Base-by-base conservation (phyloP, 37 sponge, comb jelly and placozoan species). In the Halisarca cf. caerulea region DNA sequence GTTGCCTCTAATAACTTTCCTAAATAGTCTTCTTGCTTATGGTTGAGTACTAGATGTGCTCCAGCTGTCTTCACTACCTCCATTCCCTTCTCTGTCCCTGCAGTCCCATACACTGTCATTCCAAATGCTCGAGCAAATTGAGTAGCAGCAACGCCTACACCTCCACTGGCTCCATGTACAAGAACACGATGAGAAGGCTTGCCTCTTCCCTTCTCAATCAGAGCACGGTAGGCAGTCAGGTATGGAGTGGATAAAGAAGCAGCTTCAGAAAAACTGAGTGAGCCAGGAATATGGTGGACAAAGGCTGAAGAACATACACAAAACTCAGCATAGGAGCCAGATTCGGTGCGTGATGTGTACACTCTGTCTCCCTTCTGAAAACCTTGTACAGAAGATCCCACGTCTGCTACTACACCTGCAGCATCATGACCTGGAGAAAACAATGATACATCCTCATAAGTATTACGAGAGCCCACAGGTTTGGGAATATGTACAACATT, bases 161-260 rank as follows among this genome's bases (percentile, higher is more conserved):
- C 97, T 7, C 97, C 97, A 86, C 92, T 96, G 23, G 94, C 97
- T 2, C 97, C 97, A 58, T 91, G 97, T 7, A 96, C 86, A 0
- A 96, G 88, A 8, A 96, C 94, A 20, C 68, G 80, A n/a, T 96
- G 86, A 0, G 86, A 87, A 2, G 97, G 74, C 33, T 59, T 88
- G 2, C 84, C 88, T 23, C 42, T 20, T 0, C 75, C 94, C 25
- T 62, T 70, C 30, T 38, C 58, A 25, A 91, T 71, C 39, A 96
- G 86, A 21, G 85, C 92, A 44, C 93, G 23, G 55, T 89, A 94
- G 0, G 97, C 97, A 30, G 97, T 94, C 0, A 73, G 80, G 69
- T 96, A 96, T 4, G 97, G 90, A 1, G 78, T 88, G 0, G 90
- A 24, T 30, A 96, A 77, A 17, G 84, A 86, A 17, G 97, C 97